Base-by-base conservation (phyloP, 2,888 invertebrate genomes). In the Synergus gifuensis region DNA sequence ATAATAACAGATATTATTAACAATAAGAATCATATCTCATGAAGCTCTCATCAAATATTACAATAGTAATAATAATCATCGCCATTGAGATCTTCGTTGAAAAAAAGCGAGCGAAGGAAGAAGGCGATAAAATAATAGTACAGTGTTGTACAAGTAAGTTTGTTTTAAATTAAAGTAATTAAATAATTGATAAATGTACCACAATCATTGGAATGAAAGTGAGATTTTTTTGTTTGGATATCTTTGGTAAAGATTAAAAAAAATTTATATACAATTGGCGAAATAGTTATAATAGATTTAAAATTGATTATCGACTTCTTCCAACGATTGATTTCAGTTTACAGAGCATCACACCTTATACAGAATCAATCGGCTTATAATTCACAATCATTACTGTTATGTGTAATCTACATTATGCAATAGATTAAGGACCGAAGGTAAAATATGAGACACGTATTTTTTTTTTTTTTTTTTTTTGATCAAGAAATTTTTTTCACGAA, bases 21-120 rank as follows among this genome's bases (percentile, higher is more conserved):
- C 88, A 89, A 86, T 89, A 87, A 88, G 82, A 87, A 86, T 84
- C 80, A 82, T 86, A 83, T 84, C 84, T 88, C 81, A 76, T 83
- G 85, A 87, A 86, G 84, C 85, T 84, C 82, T 85, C 87, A 86
- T 87, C 86, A 86, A 87, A 88, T 83, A 86, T 82, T 87, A 89
- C 84, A 90, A 86, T 88, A 84, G 85, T 86, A 67, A 83, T 85
- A 67, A 83, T 84, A 79, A 82, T 85, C 80, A 79, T 83, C 77
- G 82, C 84, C 78, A 76, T 82, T 58, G 78, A 76, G 76, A 44
- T 44, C 22, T 22, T 46, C 8, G 14, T 44, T 14, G 44, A 63
- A 54, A 63, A 54, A 12, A 76, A 80, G 77, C 79, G 73, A 67
- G 18, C 44, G 42, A 14, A 12, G 42, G 14, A 14, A 67, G 67